phyloP scores from a whole-genome alignment of 2,113 vertebrate genomes.

The Myrmophylax atrothorax region DNA sequence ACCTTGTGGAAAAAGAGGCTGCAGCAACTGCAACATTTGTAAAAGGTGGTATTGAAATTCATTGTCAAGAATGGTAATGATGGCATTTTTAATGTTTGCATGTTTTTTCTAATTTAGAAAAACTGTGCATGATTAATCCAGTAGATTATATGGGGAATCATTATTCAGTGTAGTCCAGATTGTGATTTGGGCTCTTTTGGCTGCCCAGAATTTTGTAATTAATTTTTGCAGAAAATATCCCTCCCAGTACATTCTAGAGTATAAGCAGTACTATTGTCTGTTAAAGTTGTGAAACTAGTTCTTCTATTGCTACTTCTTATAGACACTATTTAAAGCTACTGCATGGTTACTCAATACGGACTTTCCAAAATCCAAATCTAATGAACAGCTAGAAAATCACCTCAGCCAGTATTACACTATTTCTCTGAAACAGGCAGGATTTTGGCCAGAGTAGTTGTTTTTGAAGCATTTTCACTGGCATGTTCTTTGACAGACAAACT shows the following conservation, averaged over 20 bases:
- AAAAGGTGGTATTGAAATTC: neutral
- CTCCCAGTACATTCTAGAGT: neutral
- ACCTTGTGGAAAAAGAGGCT: conserved; percentile 6
- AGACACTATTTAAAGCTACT: neutral
- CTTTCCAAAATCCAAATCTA: neutral
- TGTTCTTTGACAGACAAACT: neutral
- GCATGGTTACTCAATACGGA: neutral
- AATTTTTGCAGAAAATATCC: neutral
- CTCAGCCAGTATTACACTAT: neutral
- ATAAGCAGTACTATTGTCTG: neutral
- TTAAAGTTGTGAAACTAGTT: neutral
- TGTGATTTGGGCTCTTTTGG: neutral
- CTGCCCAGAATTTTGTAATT: neutral
- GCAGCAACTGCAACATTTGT: neutral
- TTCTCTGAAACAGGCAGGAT: neutral
- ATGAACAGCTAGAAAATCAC: neutral
- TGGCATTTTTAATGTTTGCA: neutral
- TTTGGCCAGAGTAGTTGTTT: neutral
- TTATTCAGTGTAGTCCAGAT: neutral
- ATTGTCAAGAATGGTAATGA: neutral
- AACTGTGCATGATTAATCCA: neutral
- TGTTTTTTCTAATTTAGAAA: neutral
- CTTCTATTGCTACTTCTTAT: neutral
- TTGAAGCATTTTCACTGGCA: neutral
- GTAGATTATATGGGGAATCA: neutral